Base-by-base conservation (phyloP, 2,888 invertebrate species). In the Trachelus troglodyta region DNA sequence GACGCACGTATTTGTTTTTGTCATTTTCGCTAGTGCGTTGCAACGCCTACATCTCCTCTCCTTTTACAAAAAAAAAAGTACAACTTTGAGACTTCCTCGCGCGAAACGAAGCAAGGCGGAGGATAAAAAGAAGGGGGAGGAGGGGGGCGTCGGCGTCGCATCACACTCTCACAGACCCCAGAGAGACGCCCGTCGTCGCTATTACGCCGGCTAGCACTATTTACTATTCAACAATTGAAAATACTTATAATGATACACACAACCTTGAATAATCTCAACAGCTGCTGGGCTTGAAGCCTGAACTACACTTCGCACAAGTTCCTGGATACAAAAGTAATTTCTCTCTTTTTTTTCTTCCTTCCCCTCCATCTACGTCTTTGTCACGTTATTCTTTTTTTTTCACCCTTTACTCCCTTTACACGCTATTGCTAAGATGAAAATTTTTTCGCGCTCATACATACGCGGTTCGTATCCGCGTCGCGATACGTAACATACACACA, bases 241-340 rank as follows among this genome's bases (percentile, higher is more conserved):
- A 90, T 91, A 90, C 90, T 91, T 91, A 91, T 90, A 90, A 88
- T 89, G 86, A 90, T 91, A 90, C 89, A 89, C 91, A 91, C 91
- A 91, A 91, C 91, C 91, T 90, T 89, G 90, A 89, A 90, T 91
- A 91, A 91, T 91, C 91, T 91, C 91, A 91, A 90, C 89, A 91
- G 90, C 90, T 91, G 90, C 88, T 91, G 90, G 90, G 87, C 86
- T 87, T 87, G 23, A 56, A 86, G 88, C 89, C 87, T 85, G 84
- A 88, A 87, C 85, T 88, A 89, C 23, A 89, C 87, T 89, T 89
- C 87, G 87, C 82, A 77, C 84, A 83, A 78, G 56, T 84, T 87
- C 83, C 80, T 85, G 84, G 79, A 87, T 89, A 89, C 85, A 90
- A 89, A 89, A 88, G 84, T 89, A 87, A 85, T 85, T 86, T 85